These are phyloP conservation scores for Zele albiditarsus DNA, from an alignment of 2,888 invertebrate genomes.

Conservation along the genomic window DNA sequence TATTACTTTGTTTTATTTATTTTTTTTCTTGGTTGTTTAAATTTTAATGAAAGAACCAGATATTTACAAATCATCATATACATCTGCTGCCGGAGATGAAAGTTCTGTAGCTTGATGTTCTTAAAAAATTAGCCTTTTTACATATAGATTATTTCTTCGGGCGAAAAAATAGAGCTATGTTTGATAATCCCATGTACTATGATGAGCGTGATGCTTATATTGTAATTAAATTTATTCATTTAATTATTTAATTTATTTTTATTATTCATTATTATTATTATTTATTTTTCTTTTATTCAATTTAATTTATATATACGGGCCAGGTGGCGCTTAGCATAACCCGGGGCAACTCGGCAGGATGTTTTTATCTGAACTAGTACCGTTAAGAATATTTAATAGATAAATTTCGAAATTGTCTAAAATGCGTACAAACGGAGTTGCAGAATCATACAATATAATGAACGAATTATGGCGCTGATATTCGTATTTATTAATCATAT, in stretches of 20 bases:
- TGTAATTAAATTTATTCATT: slow-evolving; percentile 40
- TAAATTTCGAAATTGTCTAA: slow-evolving; percentile 59
- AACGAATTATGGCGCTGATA: slow-evolving; percentile 46
- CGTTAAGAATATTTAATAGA: slow-evolving; percentile 61
- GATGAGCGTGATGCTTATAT: slow-evolving; percentile 50
- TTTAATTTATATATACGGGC: slow-evolving; percentile 60
- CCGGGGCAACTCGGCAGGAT: slow-evolving; percentile 68
- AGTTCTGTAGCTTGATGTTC: slow-evolving; percentile 51
- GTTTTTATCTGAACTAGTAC: slow-evolving; percentile 66
- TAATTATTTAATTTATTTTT: slow-evolving; percentile 35
- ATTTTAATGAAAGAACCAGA: slow-evolving; percentile 47
- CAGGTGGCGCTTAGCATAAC: slow-evolving; percentile 64
- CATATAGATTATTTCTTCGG: slow-evolving; percentile 55
- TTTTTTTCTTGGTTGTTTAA: slow-evolving; percentile 24
- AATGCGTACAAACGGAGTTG: slow-evolving; percentile 68
- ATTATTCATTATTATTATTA: slow-evolving; percentile 37
- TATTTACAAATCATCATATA: slow-evolving; percentile 49
- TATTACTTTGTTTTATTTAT: slow-evolving; percentile 21
- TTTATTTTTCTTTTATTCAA: slow-evolving; percentile 45
- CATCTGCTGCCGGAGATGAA: slow-evolving; percentile 47
- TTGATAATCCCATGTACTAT: slow-evolving; percentile 50
- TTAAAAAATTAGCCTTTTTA: slow-evolving; percentile 62
- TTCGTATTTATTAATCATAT: slow-evolving; percentile 18
- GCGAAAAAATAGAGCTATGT: slow-evolving; percentile 63
- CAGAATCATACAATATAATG: slow-evolving; percentile 59